Percentiles rank a stretch among this genome's conserved stretches.
Conservation (phyloP, 2,113 vertebrate genomes). For the Ochotona princeps region DNA sequence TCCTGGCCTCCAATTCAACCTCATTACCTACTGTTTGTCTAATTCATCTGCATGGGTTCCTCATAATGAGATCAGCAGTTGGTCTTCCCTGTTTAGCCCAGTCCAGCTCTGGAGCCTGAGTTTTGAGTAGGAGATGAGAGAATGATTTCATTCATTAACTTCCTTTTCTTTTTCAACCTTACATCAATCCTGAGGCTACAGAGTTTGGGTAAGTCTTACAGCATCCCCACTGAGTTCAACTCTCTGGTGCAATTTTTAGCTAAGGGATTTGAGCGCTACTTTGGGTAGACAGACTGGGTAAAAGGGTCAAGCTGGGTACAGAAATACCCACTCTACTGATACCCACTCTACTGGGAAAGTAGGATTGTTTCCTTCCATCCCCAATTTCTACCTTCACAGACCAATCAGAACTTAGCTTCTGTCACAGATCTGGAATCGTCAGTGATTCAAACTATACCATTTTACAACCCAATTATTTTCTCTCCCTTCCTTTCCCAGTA, state of each 20-base stretch:
- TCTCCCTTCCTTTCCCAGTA: not conserved
- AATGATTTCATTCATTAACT: not conserved
- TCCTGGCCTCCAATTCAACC: slow-evolving; percentile 67
- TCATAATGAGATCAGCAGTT: slow-evolving; percentile 65
- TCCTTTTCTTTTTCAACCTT: not conserved
- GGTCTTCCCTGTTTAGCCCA: not conserved
- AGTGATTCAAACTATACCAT: slow-evolving; percentile 50
- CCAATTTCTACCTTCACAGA: slow-evolving; percentile 80
- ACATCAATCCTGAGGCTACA: slow-evolving; percentile 50
- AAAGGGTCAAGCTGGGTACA: slow-evolving; percentile 73
- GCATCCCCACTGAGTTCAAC: not conserved
- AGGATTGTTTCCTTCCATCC: slow-evolving; percentile 66
- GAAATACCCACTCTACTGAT: slow-evolving; percentile 13
- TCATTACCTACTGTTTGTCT: slow-evolving; percentile 64
- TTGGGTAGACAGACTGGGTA: slow-evolving; percentile 18
- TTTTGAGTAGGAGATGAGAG: slow-evolving; percentile 43
- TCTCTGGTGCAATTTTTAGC: slow-evolving; percentile 56
- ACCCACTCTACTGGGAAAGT: slow-evolving; percentile 44
- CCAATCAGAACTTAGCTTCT: slow-evolving; percentile 74
- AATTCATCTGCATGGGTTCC: slow-evolving; percentile 78
- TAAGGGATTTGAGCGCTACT: slow-evolving; percentile 51
- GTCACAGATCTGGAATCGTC: slow-evolving; percentile 62
- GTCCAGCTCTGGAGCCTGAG: slow-evolving; percentile 14
- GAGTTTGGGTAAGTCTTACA: slow-evolving; percentile 29
- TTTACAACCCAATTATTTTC: slow-evolving; percentile 59